phyloP scores from a whole-genome alignment of 2,113 vertebrate genomes.

The Anser brachyrhynchus region DNA sequence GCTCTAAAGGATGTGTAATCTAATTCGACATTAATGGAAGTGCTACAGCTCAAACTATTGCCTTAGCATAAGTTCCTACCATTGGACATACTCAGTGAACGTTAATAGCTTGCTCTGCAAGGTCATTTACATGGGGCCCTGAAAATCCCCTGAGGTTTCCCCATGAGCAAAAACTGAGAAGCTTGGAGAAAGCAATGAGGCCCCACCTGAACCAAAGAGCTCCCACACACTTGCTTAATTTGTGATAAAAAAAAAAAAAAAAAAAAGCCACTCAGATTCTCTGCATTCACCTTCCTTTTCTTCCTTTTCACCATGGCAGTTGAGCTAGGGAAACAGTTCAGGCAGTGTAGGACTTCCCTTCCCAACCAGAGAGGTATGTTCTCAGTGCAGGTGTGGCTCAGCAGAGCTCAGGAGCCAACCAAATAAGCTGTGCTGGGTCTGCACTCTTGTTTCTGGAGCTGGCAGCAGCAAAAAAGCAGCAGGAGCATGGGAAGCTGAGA shows the following conservation, averaged over 20 bases:
- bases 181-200: not conserved
- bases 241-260: not conserved
- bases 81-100: not conserved
- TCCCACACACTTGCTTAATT: not conserved
- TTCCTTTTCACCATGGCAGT: not conserved
- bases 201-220: not conserved
- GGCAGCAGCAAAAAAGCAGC: not conserved
- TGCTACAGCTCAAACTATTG: not conserved
- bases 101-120: not conserved
- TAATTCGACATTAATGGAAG: not conserved
- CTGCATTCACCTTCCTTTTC: not conserved
- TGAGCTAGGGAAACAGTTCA: not conserved
- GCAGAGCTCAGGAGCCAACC: not conserved
- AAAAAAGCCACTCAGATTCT: fast-evolving
- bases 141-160: not conserved
- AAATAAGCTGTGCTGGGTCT: not conserved
- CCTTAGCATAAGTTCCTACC: not conserved
- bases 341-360: not conserved
- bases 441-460: not conserved
- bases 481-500: not conserved
- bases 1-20: not conserved
- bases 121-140: not conserved
- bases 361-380: not conserved
- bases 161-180: not conserved
- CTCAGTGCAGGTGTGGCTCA: fast-evolving